Evolutionary conservation across 2,797 vertebrate genomes (phyloP).

Genomic region (Scarus forsteni): DNA sequence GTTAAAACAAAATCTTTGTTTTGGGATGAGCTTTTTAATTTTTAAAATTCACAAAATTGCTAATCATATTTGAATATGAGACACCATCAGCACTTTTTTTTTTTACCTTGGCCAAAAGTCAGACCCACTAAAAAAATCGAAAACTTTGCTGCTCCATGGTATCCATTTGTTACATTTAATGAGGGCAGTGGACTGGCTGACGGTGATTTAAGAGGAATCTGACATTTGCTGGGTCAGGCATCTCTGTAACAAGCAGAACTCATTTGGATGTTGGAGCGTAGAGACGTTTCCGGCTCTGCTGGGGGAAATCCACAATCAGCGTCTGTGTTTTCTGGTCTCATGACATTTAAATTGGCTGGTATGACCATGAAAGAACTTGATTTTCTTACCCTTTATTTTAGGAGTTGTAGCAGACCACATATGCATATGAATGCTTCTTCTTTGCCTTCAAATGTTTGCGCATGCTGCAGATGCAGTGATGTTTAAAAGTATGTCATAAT

Average conservation of each 20-base stretch:
- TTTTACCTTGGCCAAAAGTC: neutral
- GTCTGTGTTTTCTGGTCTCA: slow-evolving; percentile 18
- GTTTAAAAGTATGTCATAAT: slow-evolving; percentile 65
- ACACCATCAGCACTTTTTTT: neutral
- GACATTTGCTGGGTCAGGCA: slow-evolving; percentile 19
- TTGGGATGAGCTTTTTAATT: neutral
- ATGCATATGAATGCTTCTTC: slow-evolving; percentile 30
- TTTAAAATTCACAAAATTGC: neutral
- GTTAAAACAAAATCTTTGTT: neutral
- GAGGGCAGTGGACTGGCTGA: slow-evolving; percentile 7
- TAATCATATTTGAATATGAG: slow-evolving; percentile 5
- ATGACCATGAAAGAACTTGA: slow-evolving; percentile 31
- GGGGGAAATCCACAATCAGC: slow-evolving; percentile 36
- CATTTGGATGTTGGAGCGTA: slow-evolving; percentile 28
- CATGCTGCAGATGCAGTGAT: slow-evolving; percentile 49
- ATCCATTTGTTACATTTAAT: neutral
- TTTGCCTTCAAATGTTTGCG: slow-evolving; percentile 16
- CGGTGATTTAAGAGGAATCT: neutral
- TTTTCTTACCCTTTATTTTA: slow-evolving; percentile 20
- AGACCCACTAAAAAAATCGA: neutral
- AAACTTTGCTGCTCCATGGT: neutral
- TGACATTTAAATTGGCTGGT: slow-evolving; percentile 22
- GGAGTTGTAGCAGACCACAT: slow-evolving; percentile 35
- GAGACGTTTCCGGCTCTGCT: slow-evolving; percentile 26
- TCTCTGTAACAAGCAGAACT: slow-evolving; percentile 4